These are phyloP conservation scores for Cistogaster globosa DNA, from an alignment of 2,888 invertebrate genomes.

Conservation along the genomic window DNA sequence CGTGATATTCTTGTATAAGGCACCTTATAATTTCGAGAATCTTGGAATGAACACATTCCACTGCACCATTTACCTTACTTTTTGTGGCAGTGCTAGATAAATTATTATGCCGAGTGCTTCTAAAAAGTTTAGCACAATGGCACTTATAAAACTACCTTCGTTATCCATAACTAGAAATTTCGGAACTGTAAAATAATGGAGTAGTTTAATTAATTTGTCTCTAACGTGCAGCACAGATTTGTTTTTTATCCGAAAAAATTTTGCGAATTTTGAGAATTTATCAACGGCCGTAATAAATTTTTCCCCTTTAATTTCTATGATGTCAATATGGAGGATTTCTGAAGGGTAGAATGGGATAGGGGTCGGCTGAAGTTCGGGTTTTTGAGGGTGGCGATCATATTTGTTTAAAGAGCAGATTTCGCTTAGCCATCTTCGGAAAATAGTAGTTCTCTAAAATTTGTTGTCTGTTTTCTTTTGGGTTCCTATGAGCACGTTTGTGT, in stretches of 20 bases:
- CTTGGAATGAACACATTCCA: constrained; percentile 58
- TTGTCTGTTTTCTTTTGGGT: too few relatives aligned
- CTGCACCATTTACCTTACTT: constrained; percentile 68
- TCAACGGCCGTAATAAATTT: constrained; percentile 14
- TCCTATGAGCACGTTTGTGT: too few relatives aligned
- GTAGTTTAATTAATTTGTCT: constrained; percentile 20
- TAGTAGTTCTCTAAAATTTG: too few relatives aligned
- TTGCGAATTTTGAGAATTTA: constrained; percentile 29
- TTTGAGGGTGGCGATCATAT: too few relatives aligned
- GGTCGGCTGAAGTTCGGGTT: too few relatives aligned
- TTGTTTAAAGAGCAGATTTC: too few relatives aligned
- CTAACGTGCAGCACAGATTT: constrained; percentile 17
- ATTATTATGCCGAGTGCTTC: constrained; percentile 59
- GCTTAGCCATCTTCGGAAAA: too few relatives aligned
- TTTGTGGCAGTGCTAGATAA: constrained; percentile 64
- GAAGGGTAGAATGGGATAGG: too few relatives aligned
- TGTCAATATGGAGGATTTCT: constrained; percentile 41
- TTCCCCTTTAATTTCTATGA: constrained; percentile 9
- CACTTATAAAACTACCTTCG: constrained; percentile 63
- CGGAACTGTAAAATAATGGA: constrained; percentile 61
- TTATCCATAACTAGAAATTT: constrained; percentile 67
- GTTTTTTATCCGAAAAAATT: constrained; percentile 23
- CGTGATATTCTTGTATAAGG: not conserved
- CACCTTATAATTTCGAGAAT: constrained; percentile 24
- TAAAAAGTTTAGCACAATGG: constrained; percentile 31